These are phyloP conservation scores for Frieseomelitta varia DNA, from an alignment of 1,140 invertebrate species.

Conservation along the genomic window DNA sequence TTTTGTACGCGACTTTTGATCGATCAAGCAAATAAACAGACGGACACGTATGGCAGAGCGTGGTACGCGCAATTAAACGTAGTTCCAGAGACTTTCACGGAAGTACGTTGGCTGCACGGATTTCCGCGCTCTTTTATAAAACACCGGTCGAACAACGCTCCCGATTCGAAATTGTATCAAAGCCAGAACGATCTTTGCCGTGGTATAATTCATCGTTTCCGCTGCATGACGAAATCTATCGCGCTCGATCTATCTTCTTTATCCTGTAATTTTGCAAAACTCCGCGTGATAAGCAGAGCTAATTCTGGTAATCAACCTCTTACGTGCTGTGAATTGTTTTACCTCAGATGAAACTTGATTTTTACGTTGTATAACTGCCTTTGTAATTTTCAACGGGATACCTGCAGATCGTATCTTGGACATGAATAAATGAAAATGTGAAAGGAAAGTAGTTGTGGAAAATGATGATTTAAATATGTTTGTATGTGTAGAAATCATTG, in stretches of 20 bases:
- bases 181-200: background rate
- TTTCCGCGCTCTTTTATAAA: conserved; percentile 45
- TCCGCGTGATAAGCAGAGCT: background rate
- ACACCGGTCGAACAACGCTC: background rate
- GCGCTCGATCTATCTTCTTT: background rate
- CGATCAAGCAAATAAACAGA: conserved; percentile 26
- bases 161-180: conserved; percentile 3
- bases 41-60: background rate
- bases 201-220: conserved; percentile 6
- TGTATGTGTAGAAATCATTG: too few species aligned
- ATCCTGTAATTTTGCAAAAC: background rate
- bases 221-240: background rate
- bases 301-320: background rate
- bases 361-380: background rate
- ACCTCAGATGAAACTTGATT: too few species aligned
- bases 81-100: conserved; percentile 55
- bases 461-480: background rate
- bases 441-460: background rate
- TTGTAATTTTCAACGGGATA: background rate
- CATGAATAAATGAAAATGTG: background rate
- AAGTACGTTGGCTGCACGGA: conserved; percentile 16
- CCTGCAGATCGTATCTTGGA: background rate
- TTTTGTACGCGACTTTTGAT: conserved; percentile 18
- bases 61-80: conserved; percentile 30
- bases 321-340: background rate